Base-by-base conservation (phyloP, 2,113 vertebrate species). In the Lagopus leucura region DNA sequence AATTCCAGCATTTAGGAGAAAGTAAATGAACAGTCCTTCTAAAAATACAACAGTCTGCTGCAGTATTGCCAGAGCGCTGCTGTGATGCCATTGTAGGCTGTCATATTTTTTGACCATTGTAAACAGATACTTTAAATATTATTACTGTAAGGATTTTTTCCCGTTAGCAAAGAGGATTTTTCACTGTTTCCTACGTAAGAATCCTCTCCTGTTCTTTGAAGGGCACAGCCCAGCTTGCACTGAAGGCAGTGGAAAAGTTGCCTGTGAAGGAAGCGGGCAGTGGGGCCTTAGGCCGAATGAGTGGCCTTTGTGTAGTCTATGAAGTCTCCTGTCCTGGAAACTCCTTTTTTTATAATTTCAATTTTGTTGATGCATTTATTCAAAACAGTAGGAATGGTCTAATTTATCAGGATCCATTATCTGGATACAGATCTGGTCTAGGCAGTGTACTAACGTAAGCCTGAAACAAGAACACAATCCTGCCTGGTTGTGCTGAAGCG, bases 1-100 rank as follows among this genome's bases (percentile, higher is more conserved):
- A 89, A 76, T 93, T 95, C 88, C 58, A 24, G 80, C 70, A 17
- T 90, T 96, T 84, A 90, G 80, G 78, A 88, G 86, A 88, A 90
- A 94, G 94, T 94, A 96, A 96, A 86, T 91, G 94, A 95, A 93
- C 82, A 92, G 88, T 94, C 91, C 79, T 95, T 92, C 95, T 93
- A 94, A 95, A 96, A 96, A 95, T 96, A 96, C 82, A 85, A 66
- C 91, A 91, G 80, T 57, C 86, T 93, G 92, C 71, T 92, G 92
- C 93, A 95, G 93, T 90, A 92, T 95, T 97, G 94, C 93, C 94
- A 94, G 90, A 89, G 95, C 78, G 19, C 86, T 95, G 85, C 82
- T 91, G 79, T 92, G 73, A 88, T 13, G 71, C 91, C 85, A 61
- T 90, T 92, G 85, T 94, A 91, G 89, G 82, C 92, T 95, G 87